phyloP scores from a whole-genome alignment of 2,888 invertebrate species.

The Folsomia candida region DNA sequence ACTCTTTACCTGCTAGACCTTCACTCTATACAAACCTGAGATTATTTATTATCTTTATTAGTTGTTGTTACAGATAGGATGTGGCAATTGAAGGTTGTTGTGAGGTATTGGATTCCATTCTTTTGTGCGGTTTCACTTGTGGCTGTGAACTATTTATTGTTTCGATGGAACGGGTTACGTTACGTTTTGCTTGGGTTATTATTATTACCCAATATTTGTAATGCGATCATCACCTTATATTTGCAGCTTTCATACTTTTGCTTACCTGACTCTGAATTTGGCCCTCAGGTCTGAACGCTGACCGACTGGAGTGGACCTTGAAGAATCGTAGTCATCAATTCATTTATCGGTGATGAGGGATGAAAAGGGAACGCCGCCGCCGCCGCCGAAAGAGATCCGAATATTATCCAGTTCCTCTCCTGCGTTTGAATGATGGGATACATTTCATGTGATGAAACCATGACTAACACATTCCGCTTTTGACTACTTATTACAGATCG shows the following conservation, averaged over 20 bases:
- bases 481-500: neutral
- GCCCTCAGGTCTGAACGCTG: neutral
- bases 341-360: conserved; percentile 7
- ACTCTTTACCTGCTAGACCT: neutral
- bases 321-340: conserved; percentile 7
- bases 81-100: neutral
- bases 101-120: neutral
- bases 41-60: neutral
- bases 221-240: neutral
- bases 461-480: conserved; percentile 26
- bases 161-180: neutral
- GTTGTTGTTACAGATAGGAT: neutral
- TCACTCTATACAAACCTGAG: neutral
- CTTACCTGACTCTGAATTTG: neutral
- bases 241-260: neutral
- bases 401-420: too few species aligned
- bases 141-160: neutral
- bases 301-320: neutral
- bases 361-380: conserved; percentile 2
- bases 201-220: neutral
- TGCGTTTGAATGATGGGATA: neutral
- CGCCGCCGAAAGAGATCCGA: neutral
- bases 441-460: conserved; percentile 20
- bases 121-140: neutral
- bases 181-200: too few species aligned